A percentile compares a stretch with the other conserved stretches of the same genome.
phyloP scores from a whole-genome alignment of 2,888 invertebrate species.

The Spisula subtruncata region DNA sequence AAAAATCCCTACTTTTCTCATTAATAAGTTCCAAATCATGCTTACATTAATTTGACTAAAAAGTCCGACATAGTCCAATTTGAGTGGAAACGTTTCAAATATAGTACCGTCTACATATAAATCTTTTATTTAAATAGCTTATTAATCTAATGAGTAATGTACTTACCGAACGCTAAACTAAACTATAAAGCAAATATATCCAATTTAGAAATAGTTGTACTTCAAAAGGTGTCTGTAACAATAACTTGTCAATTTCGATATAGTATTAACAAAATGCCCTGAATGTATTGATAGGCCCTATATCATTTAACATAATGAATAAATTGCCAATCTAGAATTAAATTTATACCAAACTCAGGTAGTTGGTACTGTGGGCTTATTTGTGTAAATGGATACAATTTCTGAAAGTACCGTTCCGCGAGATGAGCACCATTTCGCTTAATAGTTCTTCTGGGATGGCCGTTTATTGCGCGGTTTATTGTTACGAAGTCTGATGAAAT shows the following conservation, averaged over 20 bases:
- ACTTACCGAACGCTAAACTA: neutral
- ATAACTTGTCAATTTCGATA: neutral
- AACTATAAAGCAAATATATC: slow-evolving; percentile 7
- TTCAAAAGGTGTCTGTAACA: neutral
- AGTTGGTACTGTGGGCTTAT: neutral
- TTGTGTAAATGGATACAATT: neutral
- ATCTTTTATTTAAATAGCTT: neutral
- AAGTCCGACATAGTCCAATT: too few species aligned
- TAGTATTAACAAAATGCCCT: neutral
- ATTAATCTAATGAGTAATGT: slow-evolving; percentile 2
- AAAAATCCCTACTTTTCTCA: too few species aligned
- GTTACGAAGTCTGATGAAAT: neutral
- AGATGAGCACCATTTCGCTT: neutral
- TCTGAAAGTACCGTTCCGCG: neutral
- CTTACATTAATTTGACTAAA: too few species aligned
- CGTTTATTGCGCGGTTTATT: slow-evolving; percentile 17
- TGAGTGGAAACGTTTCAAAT: neutral
- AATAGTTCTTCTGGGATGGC: slow-evolving; percentile 12
- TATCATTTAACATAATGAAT: slow-evolving; percentile 25
- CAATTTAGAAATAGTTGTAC: neutral
- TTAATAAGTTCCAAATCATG: too few species aligned
- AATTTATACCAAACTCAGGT: neutral
- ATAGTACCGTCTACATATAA: neutral
- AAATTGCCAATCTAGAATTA: neutral
- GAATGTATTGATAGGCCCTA: neutral